phyloP scores from a whole-genome alignment of 2,888 invertebrate species.

The Polydrusus cervinus region DNA sequence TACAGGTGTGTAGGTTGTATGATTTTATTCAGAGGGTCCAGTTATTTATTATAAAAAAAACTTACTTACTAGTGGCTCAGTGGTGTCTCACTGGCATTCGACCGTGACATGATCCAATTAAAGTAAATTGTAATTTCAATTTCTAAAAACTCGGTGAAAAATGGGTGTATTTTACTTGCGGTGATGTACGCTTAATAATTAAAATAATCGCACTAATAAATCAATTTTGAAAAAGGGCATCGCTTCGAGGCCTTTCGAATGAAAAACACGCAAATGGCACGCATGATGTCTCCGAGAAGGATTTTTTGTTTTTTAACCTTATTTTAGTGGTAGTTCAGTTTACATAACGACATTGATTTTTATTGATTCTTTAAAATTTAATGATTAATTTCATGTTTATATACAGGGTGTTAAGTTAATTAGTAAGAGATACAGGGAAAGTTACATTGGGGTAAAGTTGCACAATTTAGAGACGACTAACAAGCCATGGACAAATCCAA shows the following conservation, averaged over 20 bases:
- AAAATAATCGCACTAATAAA: slow-evolving; percentile 37
- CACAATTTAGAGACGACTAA: too few species aligned
- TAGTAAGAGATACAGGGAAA: neutral
- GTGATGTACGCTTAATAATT: slow-evolving; percentile 25
- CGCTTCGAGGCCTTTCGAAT: slow-evolving; percentile 29
- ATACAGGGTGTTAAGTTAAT: too few species aligned
- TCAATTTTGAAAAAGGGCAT: slow-evolving; percentile 41
- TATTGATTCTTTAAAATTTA: neutral
- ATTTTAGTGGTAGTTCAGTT: slow-evolving; percentile 25
- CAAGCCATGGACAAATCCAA: too few species aligned
- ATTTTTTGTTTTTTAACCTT: slow-evolving; percentile 43
- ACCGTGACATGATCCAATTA: too few species aligned
- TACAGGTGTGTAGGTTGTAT: slow-evolving; percentile 15
- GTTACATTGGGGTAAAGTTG: too few species aligned
- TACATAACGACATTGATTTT: neutral
- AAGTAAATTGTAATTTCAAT: too few species aligned
- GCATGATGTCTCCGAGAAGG: slow-evolving; percentile 36
- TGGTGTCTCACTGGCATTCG: too few species aligned
- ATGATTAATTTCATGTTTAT: neutral
- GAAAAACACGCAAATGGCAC: slow-evolving; percentile 44
- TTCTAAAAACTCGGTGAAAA: too few species aligned
- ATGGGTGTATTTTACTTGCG: too few species aligned
- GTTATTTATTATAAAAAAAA: too few species aligned
- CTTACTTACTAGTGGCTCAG: too few species aligned
- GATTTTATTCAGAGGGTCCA: neutral